Conservation (phyloP, 2,888 invertebrate species). For the Macropis europaea region DNA sequence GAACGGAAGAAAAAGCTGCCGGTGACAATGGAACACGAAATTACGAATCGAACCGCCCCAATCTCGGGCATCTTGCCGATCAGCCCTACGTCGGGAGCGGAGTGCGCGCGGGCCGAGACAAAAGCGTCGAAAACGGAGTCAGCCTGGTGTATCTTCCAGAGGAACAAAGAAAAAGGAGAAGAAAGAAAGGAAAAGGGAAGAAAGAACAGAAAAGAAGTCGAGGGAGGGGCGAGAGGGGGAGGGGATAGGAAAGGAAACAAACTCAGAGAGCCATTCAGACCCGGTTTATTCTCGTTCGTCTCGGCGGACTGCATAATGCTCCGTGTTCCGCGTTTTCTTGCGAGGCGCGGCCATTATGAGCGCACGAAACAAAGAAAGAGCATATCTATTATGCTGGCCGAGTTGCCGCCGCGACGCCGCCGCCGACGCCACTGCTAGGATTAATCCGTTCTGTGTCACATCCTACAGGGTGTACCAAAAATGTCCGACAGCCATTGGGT, state of each 20-base stretch:
- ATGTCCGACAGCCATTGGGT: too few species aligned
- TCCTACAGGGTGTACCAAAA: too few species aligned
- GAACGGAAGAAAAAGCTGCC: too few species aligned
- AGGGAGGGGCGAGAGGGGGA: neutral
- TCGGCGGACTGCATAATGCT: conserved; percentile 65
- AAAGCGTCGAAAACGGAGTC: conserved; percentile 42
- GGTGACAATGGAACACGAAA: too few species aligned
- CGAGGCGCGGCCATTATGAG: conserved; percentile 66
- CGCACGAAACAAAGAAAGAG: conserved; percentile 65
- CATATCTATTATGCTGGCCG: conserved; percentile 66
- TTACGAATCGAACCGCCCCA: neutral
- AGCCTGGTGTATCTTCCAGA: conserved; percentile 29
- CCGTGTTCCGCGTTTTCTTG: conserved; percentile 67
- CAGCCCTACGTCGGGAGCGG: neutral
- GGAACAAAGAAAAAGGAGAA: neutral
- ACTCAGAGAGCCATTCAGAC: conserved; percentile 58
- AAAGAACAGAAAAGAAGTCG: neutral
- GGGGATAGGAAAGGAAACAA: conserved; percentile 60
- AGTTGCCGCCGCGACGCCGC: conserved; percentile 58
- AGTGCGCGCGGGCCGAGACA: conserved; percentile 4
- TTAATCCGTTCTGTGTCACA: conserved; percentile 68
- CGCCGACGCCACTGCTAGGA: conserved; percentile 50
- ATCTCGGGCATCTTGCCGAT: conserved; percentile 15
- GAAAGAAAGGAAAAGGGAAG: neutral
- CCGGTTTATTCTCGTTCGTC: conserved; percentile 64